A percentile compares a stretch with the other conserved stretches of the same genome.
Conservation (phyloP, 2,797 vertebrate genomes). For the Malurus splendens region DNA sequence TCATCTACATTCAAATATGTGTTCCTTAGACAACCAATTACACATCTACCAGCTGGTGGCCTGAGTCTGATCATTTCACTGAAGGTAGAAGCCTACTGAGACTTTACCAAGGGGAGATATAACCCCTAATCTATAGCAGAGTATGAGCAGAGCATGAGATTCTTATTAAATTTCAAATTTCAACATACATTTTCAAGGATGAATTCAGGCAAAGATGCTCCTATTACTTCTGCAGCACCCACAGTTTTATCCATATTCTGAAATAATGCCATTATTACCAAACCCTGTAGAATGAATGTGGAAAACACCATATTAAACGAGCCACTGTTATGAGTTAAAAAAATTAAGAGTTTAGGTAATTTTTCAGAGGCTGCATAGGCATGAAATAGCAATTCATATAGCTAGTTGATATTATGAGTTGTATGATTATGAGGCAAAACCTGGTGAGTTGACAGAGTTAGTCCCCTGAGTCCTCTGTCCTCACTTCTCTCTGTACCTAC, state of each 20-base stretch:
- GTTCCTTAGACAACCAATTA: neutral
- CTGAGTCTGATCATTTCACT: neutral
- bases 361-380: conserved; percentile 1
- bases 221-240: neutral
- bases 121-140: neutral
- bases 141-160: neutral
- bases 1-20: neutral
- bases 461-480: neutral
- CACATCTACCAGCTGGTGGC: neutral
- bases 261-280: neutral
- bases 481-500: neutral
- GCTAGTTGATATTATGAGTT: neutral
- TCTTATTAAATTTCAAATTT: neutral
- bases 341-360: neutral
- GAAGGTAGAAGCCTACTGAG: neutral
- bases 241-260: neutral
- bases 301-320: neutral
- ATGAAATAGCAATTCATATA: conserved; percentile 4
- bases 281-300: neutral
- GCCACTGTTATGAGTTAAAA: neutral
- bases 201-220: neutral
- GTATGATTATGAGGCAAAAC: neutral
- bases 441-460: neutral
- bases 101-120: neutral
- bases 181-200: neutral